Conservation (phyloP, 2,113 vertebrate genomes). For the Thalassarche chlororhynchos region DNA sequence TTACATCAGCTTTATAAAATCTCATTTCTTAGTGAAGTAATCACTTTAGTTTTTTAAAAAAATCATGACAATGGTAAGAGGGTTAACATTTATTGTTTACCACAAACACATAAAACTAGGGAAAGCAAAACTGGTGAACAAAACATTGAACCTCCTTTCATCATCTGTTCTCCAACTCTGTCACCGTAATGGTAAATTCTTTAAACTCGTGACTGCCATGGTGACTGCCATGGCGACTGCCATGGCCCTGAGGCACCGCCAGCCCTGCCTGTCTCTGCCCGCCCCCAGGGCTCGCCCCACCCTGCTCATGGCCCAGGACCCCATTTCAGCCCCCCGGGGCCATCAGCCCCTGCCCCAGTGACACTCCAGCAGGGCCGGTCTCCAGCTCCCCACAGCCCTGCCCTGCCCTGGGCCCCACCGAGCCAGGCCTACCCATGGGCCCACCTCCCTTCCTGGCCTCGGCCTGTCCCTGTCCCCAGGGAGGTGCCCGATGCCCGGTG, state of each 20-base stretch:
- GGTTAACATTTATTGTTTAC: background rate
- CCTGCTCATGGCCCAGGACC: background rate
- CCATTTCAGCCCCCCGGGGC: rapidly evolving
- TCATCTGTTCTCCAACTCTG: background rate
- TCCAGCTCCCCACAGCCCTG: background rate
- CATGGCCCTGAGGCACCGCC: no score
- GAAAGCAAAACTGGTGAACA: background rate
- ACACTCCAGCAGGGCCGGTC: rapidly evolving
- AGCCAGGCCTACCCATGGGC: rapidly evolving
- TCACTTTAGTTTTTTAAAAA: background rate
- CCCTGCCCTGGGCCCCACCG: rapidly evolving
- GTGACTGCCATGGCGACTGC: background rate
- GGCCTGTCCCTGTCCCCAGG: background rate
- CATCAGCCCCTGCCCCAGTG: background rate
- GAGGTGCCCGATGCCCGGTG: rapidly evolving
- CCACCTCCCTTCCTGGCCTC: no score
- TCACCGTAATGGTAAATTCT: background rate
- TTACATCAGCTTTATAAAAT: background rate
- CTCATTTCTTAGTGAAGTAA: background rate
- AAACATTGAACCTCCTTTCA: background rate
- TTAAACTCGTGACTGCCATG: background rate
- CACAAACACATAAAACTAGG: background rate
- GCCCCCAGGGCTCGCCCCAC: rapidly evolving
- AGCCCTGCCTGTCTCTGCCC: background rate
- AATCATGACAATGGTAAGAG: background rate